A percentile compares a stretch with the other conserved stretches of the same genome.
These are phyloP conservation scores for Drosophila pseudotakahashii DNA, from an alignment of 2,888 invertebrate species.

Conservation along the genomic window DNA sequence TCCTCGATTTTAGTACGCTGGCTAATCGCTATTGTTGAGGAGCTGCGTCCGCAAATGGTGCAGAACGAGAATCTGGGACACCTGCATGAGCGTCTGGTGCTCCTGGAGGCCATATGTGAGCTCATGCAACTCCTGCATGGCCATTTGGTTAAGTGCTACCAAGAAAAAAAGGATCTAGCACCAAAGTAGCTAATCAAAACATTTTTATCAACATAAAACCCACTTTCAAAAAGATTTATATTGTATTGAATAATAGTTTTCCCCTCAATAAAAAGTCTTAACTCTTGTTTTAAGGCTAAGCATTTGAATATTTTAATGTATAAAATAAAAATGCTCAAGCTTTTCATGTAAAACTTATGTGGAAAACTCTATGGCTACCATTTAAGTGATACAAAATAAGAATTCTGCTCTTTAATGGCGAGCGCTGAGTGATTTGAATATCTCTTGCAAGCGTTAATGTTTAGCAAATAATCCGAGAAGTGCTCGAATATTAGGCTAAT, in stretches of 20 bases:
- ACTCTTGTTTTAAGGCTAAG: not conserved
- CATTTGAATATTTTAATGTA: conserved; percentile 4
- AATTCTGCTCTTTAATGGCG: not conserved
- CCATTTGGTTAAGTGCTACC: conserved; percentile 20
- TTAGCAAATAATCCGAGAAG: not conserved
- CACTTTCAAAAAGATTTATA: too few species aligned
- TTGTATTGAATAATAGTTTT: not conserved
- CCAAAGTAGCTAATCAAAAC: too few species aligned
- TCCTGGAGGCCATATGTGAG: conserved; percentile 55
- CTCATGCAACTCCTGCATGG: conserved; percentile 46
- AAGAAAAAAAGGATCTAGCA: too few species aligned
- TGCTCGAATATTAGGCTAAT: not conserved
- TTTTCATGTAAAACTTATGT: not conserved
- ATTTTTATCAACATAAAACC: too few species aligned
- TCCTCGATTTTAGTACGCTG: conserved; percentile 55
- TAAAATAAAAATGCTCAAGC: conserved; percentile 7
- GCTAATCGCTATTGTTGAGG: conserved; percentile 53
- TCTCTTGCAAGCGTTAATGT: not conserved
- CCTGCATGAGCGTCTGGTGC: conserved; percentile 47
- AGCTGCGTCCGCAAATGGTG: conserved; percentile 46
- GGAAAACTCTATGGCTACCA: not conserved
- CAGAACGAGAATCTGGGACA: conserved; percentile 28
- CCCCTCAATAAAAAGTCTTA: not conserved
- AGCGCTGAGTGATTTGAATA: conserved; percentile 20
- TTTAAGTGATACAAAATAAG: not conserved